These are phyloP conservation scores for Mizuhopecten yessoensis DNA, from an alignment of 1,140 invertebrate species.

Conservation along the genomic window DNA sequence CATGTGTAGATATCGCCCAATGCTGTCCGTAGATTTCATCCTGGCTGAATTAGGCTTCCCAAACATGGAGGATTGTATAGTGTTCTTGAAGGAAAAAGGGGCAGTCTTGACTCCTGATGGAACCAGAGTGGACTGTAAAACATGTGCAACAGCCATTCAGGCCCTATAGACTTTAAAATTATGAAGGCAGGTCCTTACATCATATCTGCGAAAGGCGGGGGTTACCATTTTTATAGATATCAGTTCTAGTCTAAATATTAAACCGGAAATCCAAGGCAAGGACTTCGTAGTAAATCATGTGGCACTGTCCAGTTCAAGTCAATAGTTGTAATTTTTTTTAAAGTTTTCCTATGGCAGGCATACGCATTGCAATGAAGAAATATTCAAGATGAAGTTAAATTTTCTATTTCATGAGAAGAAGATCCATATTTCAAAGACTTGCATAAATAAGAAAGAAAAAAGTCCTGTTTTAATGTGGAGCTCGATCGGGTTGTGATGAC, in stretches of 20 bases:
- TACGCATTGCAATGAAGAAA: neutral
- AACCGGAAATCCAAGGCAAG: conserved; percentile 9
- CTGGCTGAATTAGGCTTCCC: conserved; percentile 93
- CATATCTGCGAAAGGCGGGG: neutral
- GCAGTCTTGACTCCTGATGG: conserved; percentile 89
- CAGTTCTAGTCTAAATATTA: conserved; percentile 1
- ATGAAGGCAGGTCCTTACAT: conserved; percentile 20
- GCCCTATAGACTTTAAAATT: conserved; percentile 59
- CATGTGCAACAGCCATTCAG: conserved; percentile 68
- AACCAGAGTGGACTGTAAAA: conserved; percentile 93
- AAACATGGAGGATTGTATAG: conserved; percentile 90
- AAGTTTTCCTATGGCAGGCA: neutral
- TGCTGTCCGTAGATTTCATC: conserved; percentile 93
- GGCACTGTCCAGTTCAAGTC: too few species aligned
- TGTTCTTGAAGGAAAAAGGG: conserved; percentile 93
- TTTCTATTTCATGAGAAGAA: neutral
- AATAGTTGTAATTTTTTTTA: neutral
- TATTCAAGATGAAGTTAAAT: neutral
- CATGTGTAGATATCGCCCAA: conserved; percentile 93
- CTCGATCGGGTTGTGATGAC: neutral
- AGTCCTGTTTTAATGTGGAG: neutral
- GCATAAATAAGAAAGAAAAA: neutral
- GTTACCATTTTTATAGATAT: neutral
- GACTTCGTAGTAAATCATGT: neutral
- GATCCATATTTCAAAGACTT: neutral